These are phyloP conservation scores for Yponomeuta cagnagella DNA, from an alignment of 2,888 invertebrate genomes.

Conservation along the genomic window DNA sequence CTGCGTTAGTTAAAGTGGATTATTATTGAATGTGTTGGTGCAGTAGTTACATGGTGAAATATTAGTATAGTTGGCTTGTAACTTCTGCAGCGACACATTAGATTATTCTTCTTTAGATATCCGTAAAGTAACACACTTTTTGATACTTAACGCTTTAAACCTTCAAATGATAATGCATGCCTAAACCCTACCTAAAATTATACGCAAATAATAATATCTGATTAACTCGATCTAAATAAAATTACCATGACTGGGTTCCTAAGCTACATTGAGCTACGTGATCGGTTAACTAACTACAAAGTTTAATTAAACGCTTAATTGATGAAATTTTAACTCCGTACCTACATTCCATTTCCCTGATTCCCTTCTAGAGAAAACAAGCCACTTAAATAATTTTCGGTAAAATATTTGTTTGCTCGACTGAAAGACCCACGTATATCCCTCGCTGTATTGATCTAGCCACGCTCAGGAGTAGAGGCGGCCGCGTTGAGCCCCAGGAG, in stretches of 20 bases:
- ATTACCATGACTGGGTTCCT: neutral
- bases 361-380: conserved; percentile 1
- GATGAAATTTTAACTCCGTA: neutral
- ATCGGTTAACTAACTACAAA: neutral
- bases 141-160: neutral
- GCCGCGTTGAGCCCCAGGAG: conserved; percentile 35
- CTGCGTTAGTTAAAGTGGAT: neutral
- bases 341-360: neutral
- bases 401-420: neutral
- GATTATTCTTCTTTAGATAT: neutral
- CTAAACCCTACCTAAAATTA: neutral
- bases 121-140: neutral
- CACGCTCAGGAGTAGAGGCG: conserved; percentile 13
- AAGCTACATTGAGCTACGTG: neutral
- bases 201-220: neutral
- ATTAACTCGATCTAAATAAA: neutral
- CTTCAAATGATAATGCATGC: neutral
- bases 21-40: neutral
- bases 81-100: neutral
- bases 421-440: neutral
- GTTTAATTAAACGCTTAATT: neutral
- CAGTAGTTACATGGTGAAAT: neutral
- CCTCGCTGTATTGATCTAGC: neutral
- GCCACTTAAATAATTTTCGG: neutral
- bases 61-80: neutral